phyloP scores from a whole-genome alignment of 2,113 vertebrate genomes.

The Pluvialis apricaria region DNA sequence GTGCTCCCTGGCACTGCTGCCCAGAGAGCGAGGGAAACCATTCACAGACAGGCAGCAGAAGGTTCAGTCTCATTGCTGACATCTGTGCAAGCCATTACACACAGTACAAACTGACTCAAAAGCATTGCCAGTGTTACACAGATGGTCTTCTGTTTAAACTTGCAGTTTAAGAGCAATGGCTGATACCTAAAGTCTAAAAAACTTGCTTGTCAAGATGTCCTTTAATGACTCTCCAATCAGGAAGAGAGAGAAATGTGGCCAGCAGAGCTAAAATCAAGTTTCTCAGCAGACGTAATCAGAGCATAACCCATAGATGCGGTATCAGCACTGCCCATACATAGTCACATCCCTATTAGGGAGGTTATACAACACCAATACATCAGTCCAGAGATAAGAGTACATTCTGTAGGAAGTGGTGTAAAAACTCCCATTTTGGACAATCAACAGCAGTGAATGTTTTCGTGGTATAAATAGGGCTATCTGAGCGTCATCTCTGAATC shows the following conservation, averaged over 20 bases:
- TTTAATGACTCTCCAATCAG: not conserved
- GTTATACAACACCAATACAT: not conserved
- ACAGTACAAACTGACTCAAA: not conserved
- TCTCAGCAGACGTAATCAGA: not conserved
- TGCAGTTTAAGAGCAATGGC: not conserved
- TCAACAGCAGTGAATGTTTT: not conserved
- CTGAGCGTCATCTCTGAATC: not conserved
- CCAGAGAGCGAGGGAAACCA: not conserved
- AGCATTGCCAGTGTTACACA: not conserved
- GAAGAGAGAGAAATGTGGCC: not conserved
- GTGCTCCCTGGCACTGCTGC: not conserved
- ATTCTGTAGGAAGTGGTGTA: not conserved
- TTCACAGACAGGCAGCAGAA: not conserved
- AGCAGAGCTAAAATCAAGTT: not conserved
- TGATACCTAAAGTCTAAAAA: not conserved
- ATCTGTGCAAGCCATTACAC: not conserved
- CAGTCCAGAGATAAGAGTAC: not conserved
- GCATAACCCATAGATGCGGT: rapidly evolving
- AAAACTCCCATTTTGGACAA: not conserved
- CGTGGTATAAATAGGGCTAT: not conserved
- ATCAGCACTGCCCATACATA: not conserved
- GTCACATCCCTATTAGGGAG: not conserved
- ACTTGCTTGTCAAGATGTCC: not conserved
- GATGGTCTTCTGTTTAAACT: not conserved
- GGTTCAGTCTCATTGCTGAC: not conserved